Evolutionary conservation across 2,113 vertebrate species (phyloP).

Genomic region (Odocoileus hemionus): DNA sequence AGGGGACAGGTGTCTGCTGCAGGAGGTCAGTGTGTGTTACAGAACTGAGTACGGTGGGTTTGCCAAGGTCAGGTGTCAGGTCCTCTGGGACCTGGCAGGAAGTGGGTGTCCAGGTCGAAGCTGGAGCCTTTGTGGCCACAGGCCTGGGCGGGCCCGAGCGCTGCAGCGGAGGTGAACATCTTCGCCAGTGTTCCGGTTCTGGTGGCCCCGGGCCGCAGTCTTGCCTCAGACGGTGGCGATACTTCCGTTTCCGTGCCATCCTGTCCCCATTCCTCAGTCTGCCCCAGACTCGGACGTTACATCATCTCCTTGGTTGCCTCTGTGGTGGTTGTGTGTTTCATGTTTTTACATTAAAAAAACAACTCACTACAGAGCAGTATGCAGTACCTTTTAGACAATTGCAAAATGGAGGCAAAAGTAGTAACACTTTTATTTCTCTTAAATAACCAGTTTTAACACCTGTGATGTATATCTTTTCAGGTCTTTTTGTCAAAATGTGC

Average conservation of each 20-base stretch:
- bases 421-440: not conserved
- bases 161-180: not conserved
- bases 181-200: not conserved
- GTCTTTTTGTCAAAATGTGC: not conserved
- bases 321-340: not conserved
- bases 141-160: not conserved
- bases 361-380: not conserved
- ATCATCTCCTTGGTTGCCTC: not conserved
- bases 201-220: not conserved
- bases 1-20: not conserved
- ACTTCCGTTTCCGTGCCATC: not conserved
- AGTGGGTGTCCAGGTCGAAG: accelerated
- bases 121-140: accelerated
- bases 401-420: not conserved
- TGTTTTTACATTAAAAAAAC: not conserved
- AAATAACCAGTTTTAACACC: not conserved
- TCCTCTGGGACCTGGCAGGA: not conserved
- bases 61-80: accelerated
- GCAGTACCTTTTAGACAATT: not conserved
- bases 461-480: not conserved
- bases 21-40: not conserved
- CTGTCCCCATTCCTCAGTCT: not conserved
- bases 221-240: not conserved
- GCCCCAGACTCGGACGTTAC: not conserved
- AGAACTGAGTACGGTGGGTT: not conserved